Base-by-base conservation (phyloP, 2,888 invertebrate species). In the Petrolisthes manimaculis region DNA sequence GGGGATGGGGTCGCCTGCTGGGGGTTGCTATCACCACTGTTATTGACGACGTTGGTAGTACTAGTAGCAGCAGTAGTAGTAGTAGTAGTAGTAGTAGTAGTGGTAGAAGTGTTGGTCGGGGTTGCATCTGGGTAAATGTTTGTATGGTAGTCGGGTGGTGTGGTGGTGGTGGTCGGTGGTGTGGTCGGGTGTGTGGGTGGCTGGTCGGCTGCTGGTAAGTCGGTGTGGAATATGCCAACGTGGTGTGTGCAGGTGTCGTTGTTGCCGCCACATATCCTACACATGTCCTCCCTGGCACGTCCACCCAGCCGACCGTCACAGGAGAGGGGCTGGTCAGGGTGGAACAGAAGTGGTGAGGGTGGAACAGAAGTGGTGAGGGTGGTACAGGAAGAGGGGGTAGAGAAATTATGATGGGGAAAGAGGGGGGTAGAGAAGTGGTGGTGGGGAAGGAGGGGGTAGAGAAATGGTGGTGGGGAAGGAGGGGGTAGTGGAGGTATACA, bases 241-340 rank as follows among this genome's bases (percentile, higher is more conserved):
- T 91, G 90, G 18, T 86, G 75, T 3, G 86, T 88, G 24, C 90
- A 90, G 0, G 88, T 91, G 37, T 88, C 89, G 83, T 91, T 91
- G 37, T 84, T 69, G 18, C 90, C 90, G 0, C 88, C 90, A 84
- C 90, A 91, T 9, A 91, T 88, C 0, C 90, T 74, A 61, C 90
- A 91, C 86, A 85, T 87, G 67, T 91, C 90, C 77, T 89, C 89
- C 55, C 81, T 69, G 9, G 90, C 86, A 0, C 75, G 55, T 0
- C 89, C 89, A n/a, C 90, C 90, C 8, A 91, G 71, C 4, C 88
- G 88, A 24, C 90, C 90, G 24, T 91, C 90, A 53, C 90, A 91
- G 9, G 90, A 91, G 55, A 91, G 37, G 9, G 88, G 86, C 90
- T 91, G 88, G 3, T 5, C 54, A 14, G 37, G 71, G 21, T 21